These are phyloP conservation scores for Mythimna ferrago DNA, from an alignment of 2,888 invertebrate genomes.

Conservation along the genomic window DNA sequence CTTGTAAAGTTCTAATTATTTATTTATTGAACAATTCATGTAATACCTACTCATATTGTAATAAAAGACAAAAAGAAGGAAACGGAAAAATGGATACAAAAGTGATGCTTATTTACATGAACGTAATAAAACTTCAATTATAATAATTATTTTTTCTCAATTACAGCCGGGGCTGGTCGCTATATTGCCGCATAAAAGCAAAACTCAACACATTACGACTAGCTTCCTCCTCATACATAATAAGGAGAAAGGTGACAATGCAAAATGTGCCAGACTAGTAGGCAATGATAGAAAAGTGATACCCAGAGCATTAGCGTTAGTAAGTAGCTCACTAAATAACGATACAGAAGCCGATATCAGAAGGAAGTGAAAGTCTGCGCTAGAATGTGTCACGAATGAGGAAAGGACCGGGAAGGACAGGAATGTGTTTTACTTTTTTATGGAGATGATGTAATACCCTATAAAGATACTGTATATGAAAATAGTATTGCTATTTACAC, in stretches of 20 bases:
- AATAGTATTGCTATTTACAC: not conserved
- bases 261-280: slow-evolving; percentile 30
- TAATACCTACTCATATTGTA: no score
- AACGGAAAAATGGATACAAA: no score
- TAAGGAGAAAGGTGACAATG: slow-evolving; percentile 59
- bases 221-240: slow-evolving; percentile 28
- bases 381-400: slow-evolving; percentile 58
- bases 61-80: no score
- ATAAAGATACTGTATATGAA: not conserved
- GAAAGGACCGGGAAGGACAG: slow-evolving; percentile 30
- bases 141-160: not conserved
- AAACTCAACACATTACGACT: not conserved
- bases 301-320: slow-evolving; percentile 40
- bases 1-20: not conserved
- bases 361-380: slow-evolving; percentile 66
- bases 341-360: slow-evolving; percentile 62
- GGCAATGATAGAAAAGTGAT: slow-evolving; percentile 46
- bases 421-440: slow-evolving; percentile 32
- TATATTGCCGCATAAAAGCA: not conserved
- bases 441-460: not conserved
- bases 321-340: slow-evolving; percentile 49
- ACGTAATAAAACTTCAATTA: no score
- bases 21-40: no score
- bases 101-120: no score
- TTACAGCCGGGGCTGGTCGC: no score